Base-by-base conservation (phyloP, 2,888 invertebrate species). In the Odontocerum albicorne region DNA sequence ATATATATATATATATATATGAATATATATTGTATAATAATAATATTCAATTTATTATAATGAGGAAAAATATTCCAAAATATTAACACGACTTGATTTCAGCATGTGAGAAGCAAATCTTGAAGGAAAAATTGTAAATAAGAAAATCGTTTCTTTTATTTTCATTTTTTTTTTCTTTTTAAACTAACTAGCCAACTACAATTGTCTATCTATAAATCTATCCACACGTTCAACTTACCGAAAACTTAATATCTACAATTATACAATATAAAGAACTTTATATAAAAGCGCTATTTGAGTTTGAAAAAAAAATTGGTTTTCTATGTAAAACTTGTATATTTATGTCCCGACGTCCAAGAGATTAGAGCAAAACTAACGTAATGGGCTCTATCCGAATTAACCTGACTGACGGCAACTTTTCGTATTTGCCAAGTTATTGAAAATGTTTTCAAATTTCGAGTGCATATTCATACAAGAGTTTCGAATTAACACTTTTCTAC, bases 131-230 rank as follows among this genome's bases (percentile, higher is more conserved):
- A 52, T 45, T 57, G 52, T 57, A 52, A 49, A 49, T 57, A 47
- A 54, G 45, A 44, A 42, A 17, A 43, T 38, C 44, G 39, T 49
- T 44, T 38, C 44, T 31, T 42, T n/a, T 31, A 49, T 49, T 22
- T 31, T 49, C 35, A 21, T 32, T 31, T 49, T 32, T 36, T 45
- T 45, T 39, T 20, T 19, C 38, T 43, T 31, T 44, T 50, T 57
- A 60, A 51, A 31, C 57, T 57, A 57, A 53, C 57, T 56, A 56
- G 56, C 56, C 40, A 52, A 49, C 60, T 60, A 60, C 54, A 60
- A 49, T 60, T 57, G 36, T 57, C 57, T 60, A 60, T 57, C 60
- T 60, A 59, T 55, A 36, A 44, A 32, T 35, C 55, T 59, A 56
- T 59, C 16, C 39, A 60, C 54, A 57, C 57, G 46, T 51, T 49